Percentiles rank a stretch among this genome's conserved stretches.
Evolutionary conservation across 2,113 vertebrate genomes (phyloP).

Genomic region (Corythaeola cristata): DNA sequence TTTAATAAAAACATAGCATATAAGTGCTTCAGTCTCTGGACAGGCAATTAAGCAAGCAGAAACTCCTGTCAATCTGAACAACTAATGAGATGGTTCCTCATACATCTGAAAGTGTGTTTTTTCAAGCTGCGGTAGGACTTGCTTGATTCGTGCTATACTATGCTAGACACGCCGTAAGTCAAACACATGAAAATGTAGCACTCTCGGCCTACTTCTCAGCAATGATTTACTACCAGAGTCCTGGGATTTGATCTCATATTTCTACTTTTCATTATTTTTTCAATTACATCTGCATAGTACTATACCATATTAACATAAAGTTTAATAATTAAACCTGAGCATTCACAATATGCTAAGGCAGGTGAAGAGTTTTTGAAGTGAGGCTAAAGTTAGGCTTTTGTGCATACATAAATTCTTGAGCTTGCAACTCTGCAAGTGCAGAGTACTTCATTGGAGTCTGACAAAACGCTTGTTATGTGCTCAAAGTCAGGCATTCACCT

Average conservation of each 20-base stretch:
- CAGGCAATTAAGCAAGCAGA: slow-evolving; percentile 19
- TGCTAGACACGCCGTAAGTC: neutral
- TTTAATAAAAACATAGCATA: slow-evolving; percentile 30
- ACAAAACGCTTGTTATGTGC: neutral
- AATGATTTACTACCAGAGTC: slow-evolving; percentile 1
- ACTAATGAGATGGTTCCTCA: slow-evolving; percentile 35
- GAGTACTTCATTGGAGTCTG: neutral
- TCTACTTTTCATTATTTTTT: slow-evolving; percentile 19
- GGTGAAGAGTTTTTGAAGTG: neutral
- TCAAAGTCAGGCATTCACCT: neutral
- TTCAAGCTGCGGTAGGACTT: neutral
- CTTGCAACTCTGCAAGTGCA: neutral
- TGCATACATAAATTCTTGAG: neutral
- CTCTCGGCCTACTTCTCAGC: neutral
- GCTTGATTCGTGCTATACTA: neutral
- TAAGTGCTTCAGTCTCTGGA: neutral
- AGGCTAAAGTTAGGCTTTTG: neutral
- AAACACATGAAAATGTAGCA: slow-evolving; percentile 22
- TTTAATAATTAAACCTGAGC: neutral
- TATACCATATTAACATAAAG: neutral
- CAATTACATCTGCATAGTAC: neutral
- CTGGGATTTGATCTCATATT: slow-evolving; percentile 1
- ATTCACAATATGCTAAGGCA: neutral
- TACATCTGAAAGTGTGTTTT: slow-evolving; percentile 8
- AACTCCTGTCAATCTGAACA: slow-evolving; percentile 8